Evolutionary conservation across 1,140 invertebrate genomes (phyloP).

Genomic region (Sycobia sp.): DNA sequence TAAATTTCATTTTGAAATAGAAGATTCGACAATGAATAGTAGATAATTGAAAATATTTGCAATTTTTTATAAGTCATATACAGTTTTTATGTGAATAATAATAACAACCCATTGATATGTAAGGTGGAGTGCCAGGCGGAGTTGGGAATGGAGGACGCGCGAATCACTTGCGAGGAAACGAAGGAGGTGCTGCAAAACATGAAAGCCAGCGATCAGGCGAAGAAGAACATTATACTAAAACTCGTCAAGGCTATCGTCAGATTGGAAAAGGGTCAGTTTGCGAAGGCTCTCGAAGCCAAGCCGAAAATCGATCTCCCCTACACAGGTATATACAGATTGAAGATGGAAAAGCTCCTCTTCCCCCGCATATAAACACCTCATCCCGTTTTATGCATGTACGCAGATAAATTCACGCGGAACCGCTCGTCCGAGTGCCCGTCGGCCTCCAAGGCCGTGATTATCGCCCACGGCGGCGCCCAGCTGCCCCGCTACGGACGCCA

Average conservation of each 20-base stretch:
- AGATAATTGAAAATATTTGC: no score
- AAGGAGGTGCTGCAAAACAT: background rate
- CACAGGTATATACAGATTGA: background rate
- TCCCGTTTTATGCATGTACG: background rate
- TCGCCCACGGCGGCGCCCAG: background rate
- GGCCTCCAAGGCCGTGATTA: background rate
- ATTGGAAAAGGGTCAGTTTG: background rate
- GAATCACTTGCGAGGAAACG: conserved; percentile 12
- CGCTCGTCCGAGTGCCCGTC: background rate
- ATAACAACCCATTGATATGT: background rate
- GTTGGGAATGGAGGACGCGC: conserved; percentile 5
- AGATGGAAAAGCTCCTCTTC: background rate
- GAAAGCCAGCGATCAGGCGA: background rate
- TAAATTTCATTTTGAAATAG: no score
- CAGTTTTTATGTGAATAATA: no score
- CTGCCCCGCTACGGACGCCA: conserved; percentile 4
- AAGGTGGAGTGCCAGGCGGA: conserved; percentile 23
- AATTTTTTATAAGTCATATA: no score
- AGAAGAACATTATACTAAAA: conserved; percentile 1
- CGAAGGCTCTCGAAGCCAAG: background rate
- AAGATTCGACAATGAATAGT: no score
- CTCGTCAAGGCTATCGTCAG: conserved; percentile 20
- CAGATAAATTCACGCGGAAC: background rate
- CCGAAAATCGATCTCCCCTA: background rate
- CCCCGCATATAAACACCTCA: background rate